Evolutionary conservation across 2,888 invertebrate genomes (phyloP).

Genomic region (Watsonalla cultraria): DNA sequence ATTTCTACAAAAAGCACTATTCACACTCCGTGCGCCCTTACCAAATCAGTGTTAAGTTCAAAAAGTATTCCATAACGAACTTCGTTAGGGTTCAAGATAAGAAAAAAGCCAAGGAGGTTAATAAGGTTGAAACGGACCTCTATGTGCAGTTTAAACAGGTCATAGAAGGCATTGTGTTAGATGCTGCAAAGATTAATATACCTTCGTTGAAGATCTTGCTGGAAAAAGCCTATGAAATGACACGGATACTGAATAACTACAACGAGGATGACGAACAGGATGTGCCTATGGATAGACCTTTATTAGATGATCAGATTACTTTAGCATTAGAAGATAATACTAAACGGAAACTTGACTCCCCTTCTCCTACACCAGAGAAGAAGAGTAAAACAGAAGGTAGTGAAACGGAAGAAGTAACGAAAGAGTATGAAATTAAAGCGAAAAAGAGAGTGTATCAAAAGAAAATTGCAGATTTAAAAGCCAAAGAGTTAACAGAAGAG

Average conservation of each 20-base stretch:
- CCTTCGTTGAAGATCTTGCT: constrained; percentile 33
- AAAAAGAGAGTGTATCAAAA: constrained; percentile 20
- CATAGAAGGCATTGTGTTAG: constrained; percentile 33
- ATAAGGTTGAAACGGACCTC: constrained; percentile 21
- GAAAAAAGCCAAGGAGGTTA: constrained; percentile 9
- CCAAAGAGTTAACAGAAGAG: constrained; percentile 13
- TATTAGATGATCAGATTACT: constrained; percentile 34
- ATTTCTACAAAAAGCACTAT: constrained; percentile 43
- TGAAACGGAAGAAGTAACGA: too few species aligned
- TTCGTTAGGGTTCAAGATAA: constrained; percentile 22
- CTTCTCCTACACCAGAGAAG: neutral
- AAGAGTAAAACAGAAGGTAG: too few species aligned
- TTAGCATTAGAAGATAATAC: constrained; percentile 20
- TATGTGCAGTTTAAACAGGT: constrained; percentile 45
- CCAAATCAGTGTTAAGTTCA: constrained; percentile 22
- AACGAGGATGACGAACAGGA: constrained; percentile 19
- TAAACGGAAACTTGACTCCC: constrained; percentile 1
- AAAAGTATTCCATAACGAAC: constrained; percentile 32
- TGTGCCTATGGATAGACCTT: constrained; percentile 7
- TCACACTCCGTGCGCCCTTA: constrained; percentile 32
- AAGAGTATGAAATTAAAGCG: constrained; percentile 5
- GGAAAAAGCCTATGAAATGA: constrained; percentile 48
- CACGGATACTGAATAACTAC: constrained; percentile 30
- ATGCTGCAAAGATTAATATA: constrained; percentile 36
- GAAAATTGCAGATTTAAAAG: constrained; percentile 16